Evolutionary conservation across 2,113 vertebrate genomes (phyloP), one percentile per base, ranked within the genome.

Genomic region (Mystacornis crossleyi): DNA sequence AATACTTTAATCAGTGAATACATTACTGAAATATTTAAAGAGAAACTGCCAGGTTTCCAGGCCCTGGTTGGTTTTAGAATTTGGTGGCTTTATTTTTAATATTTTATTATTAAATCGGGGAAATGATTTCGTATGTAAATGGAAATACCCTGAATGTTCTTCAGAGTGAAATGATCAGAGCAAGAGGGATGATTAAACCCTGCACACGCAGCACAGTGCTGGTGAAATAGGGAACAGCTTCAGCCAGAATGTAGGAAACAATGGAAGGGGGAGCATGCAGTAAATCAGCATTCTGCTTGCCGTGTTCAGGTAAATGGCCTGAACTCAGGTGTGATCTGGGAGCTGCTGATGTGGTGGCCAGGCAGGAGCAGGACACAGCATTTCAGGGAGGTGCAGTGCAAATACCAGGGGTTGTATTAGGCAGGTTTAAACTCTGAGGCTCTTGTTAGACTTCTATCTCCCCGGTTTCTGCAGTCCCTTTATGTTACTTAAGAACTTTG

Each of bases 1-100:
- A 94, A 93, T 50, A 29, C 55, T 91, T 90, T 9, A 86, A 92
- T 97, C 86, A 70, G 70, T 92, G 65, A 73, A 60, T 70, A 58
- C 29, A 29, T 93, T 74, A 33, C 53, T 77, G 82, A 79, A 86
- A 67, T 71, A 73, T 81, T 89, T 86, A 80, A 93, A 82, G 67
- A 62, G 24, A 29, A 73, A 78, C 9, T 19, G 64, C 4, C 26
- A 64, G 38, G 4, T 51, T 89, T 55, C 40, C 51, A 78, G 26
- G 51, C 31, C 23, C 17, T 31, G 9, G 10, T 53, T 51, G 16
- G 4, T 65, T 89, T 86, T 71, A 42, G 20, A 33, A 15, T 78
- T 51, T 36, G 34, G 14, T 0, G 18, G 24, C 5, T 81, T 91
- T 61, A 29, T 65, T 93, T 91, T 93, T 51, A 36, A 28, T 55